phyloP scores from a whole-genome alignment of 2,797 vertebrate genomes.

The Pseudotriccus pelzelni region DNA sequence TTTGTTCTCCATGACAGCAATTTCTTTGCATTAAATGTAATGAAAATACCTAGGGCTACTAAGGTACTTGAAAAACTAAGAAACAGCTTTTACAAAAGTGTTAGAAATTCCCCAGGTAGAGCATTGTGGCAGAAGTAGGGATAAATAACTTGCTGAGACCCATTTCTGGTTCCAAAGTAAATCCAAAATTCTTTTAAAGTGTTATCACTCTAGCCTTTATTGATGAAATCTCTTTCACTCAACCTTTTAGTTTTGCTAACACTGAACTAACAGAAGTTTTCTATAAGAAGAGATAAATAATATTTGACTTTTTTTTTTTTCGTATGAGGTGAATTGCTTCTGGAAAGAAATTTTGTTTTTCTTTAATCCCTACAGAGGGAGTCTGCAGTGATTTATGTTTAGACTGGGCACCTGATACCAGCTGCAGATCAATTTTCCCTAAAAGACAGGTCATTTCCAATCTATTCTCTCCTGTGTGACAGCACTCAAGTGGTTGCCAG shows the following conservation, averaged over 20 bases:
- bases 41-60: background rate
- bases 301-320: background rate
- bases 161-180: background rate
- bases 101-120: background rate
- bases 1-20: background rate
- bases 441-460: background rate
- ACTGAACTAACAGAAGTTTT: background rate
- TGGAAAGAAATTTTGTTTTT: background rate
- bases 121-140: background rate
- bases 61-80: background rate
- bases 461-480: background rate
- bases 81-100: background rate
- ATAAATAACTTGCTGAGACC: background rate
- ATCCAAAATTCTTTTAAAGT: background rate
- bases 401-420: fast-evolving
- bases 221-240: background rate
- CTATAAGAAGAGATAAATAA: background rate
- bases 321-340: background rate
- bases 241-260: background rate
- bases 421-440: background rate
- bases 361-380: background rate
- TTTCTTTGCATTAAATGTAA: background rate
- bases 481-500: background rate
- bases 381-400: background rate
- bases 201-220: background rate